A percentile compares a stretch with the other conserved stretches of the same genome.
phyloP scores from a whole-genome alignment of 2,113 vertebrate genomes.

The Cheilinus undulatus region DNA sequence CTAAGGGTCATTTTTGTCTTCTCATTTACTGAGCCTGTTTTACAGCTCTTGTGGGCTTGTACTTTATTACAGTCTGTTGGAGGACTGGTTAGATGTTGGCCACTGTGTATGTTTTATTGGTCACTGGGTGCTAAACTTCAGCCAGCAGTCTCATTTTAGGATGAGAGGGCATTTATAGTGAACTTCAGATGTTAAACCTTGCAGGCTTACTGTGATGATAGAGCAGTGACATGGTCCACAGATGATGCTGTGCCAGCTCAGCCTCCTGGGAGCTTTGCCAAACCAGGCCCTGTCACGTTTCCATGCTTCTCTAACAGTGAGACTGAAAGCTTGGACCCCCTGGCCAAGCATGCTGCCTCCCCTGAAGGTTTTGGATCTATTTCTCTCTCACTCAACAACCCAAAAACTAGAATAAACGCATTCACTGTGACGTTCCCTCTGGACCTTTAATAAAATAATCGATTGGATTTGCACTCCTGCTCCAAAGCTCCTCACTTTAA shows the following conservation, averaged over 20 bases:
- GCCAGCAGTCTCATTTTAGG: conserved; percentile 34
- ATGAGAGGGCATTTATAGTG: conserved; percentile 14
- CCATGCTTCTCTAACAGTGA: conserved; percentile 31
- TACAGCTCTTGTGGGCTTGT: conserved; percentile 59
- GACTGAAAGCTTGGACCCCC: conserved; percentile 16
- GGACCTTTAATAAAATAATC: conserved; percentile 26
- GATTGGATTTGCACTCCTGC: conserved; percentile 25
- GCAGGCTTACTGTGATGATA: neutral
- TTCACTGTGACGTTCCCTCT: conserved; percentile 13
- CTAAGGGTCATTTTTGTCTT: conserved; percentile 51
- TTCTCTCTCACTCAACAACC: conserved; percentile 23
- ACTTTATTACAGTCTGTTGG: conserved; percentile 65
- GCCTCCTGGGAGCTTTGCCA: conserved; percentile 36
- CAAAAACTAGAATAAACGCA: conserved; percentile 9
- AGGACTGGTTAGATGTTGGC: conserved; percentile 49
- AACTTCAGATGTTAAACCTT: neutral
- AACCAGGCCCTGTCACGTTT: conserved; percentile 28
- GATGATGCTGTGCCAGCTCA: conserved; percentile 26
- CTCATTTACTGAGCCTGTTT: conserved; percentile 55
- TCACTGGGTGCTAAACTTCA: conserved; percentile 12
- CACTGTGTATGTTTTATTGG: conserved; percentile 56
- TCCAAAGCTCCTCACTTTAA: neutral
- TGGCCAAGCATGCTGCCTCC: neutral
- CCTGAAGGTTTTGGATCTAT: conserved; percentile 7
- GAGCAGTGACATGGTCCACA: conserved; percentile 1